Evolutionary conservation across 2,113 vertebrate species (phyloP).

Genomic region (Sminthopsis crassicaudata): DNA sequence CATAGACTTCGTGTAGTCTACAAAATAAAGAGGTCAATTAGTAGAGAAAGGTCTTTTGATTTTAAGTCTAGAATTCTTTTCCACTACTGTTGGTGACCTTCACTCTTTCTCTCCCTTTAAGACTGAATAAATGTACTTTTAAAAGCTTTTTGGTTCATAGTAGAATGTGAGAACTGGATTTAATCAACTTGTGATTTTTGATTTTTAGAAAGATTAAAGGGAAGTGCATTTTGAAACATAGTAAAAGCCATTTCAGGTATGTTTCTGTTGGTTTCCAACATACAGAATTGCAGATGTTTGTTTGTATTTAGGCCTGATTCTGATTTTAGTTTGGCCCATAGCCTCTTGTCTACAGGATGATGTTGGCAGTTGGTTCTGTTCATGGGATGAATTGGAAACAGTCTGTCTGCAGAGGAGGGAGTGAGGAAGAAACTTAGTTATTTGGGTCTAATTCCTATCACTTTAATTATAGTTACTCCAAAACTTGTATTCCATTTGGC

Average conservation of each 20-base stretch:
- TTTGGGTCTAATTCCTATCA: background rate
- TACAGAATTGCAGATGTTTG: conserved; percentile 31
- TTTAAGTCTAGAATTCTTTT: background rate
- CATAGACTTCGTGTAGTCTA: background rate
- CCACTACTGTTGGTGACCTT: conserved; percentile 32
- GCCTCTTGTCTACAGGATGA: conserved; percentile 56
- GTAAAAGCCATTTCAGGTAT: background rate
- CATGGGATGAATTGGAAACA: background rate
- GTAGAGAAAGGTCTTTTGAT: background rate
- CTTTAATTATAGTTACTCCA: accelerated
- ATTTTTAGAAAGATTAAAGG: background rate
- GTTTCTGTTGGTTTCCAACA: conserved; percentile 31
- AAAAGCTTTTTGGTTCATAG: background rate
- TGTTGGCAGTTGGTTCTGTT: conserved; percentile 48
- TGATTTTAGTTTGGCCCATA: conserved; percentile 42
- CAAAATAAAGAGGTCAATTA: background rate
- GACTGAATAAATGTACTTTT: background rate
- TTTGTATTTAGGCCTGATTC: conserved; percentile 24
- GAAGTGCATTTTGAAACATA: conserved; percentile 51
- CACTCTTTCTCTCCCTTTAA: background rate
- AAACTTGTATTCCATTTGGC: conserved; percentile 38
- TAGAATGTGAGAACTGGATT: conserved; percentile 53
- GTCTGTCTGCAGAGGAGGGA: background rate
- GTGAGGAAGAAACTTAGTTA: background rate
- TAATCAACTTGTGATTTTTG: background rate